Conservation (phyloP, 2,888 invertebrate genomes). For the Amiota mariae region DNA sequence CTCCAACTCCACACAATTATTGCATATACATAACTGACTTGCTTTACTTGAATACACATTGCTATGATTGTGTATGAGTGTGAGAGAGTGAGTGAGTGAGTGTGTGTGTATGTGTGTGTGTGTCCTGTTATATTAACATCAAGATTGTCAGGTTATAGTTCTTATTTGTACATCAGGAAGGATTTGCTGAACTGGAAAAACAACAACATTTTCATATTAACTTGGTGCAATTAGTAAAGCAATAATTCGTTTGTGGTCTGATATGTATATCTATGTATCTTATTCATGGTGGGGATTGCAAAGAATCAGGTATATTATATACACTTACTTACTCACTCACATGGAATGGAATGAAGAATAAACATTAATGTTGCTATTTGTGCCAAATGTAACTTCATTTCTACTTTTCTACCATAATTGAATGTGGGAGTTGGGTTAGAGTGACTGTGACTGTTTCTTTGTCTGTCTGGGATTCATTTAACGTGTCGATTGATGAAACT, state of each 20-base stretch:
- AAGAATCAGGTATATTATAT: too few species aligned
- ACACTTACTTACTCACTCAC: slow-evolving; percentile 34
- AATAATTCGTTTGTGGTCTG: slow-evolving; percentile 55
- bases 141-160: too few species aligned
- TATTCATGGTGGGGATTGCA: too few species aligned
- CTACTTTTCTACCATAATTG: background rate
- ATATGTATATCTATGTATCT: background rate
- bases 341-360: slow-evolving; percentile 5
- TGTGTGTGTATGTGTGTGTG: background rate
- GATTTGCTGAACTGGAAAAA: slow-evolving; percentile 1
- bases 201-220: slow-evolving; percentile 26
- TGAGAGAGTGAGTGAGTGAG: background rate
- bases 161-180: too few species aligned
- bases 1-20: slow-evolving; percentile 4
- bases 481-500: background rate
- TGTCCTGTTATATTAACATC: background rate
- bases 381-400: slow-evolving; percentile 39
- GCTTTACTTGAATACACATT: background rate
- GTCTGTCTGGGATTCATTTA: slow-evolving; percentile 53
- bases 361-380: slow-evolving; percentile 49
- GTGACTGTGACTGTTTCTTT: slow-evolving; percentile 3
- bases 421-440: too few species aligned
- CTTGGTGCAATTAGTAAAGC: slow-evolving; percentile 41
- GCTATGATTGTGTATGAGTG: background rate
- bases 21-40: background rate